Conservation (phyloP, 2,888 invertebrate species). For the Stegana nigrithorax region DNA sequence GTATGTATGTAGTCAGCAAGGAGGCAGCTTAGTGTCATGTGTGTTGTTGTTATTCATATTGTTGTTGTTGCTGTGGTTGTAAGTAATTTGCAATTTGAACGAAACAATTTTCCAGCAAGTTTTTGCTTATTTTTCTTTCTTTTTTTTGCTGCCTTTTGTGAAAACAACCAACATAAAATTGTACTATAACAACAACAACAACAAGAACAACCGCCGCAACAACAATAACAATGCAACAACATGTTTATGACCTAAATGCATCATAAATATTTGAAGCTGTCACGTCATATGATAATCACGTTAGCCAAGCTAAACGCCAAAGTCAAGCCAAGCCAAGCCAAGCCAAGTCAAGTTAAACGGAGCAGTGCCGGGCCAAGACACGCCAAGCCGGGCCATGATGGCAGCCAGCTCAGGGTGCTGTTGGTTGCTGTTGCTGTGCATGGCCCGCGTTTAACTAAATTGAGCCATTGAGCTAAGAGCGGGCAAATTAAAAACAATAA, state of each 20-base stretch:
- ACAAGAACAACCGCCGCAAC: conserved; percentile 21
- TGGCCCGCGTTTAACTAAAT: conserved; percentile 37
- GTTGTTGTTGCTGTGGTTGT: conserved; percentile 21
- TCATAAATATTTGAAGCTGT: conserved; percentile 61
- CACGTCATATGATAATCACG: conserved; percentile 65
- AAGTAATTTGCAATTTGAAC: conserved; percentile 10
- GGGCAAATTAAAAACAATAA: too few species aligned
- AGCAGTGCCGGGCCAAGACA: conserved; percentile 32
- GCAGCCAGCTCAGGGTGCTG: not conserved
- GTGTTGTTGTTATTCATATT: conserved; percentile 30
- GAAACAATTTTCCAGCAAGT: conserved; percentile 6
- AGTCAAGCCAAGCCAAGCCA: conserved; percentile 24
- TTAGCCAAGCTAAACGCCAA: not conserved
- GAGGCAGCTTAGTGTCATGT: too few species aligned
- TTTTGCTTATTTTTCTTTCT: conserved; percentile 11
- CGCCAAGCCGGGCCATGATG: not conserved
- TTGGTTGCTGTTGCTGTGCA: not conserved
- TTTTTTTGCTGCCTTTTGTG: too few species aligned
- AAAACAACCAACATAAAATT: too few species aligned
- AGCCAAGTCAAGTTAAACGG: too few species aligned
- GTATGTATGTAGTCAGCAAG: too few species aligned
- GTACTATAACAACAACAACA: conserved; percentile 27
- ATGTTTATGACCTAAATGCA: conserved; percentile 63
- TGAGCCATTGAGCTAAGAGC: conserved; percentile 59
- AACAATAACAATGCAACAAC: conserved; percentile 26